Evolutionary conservation across 2,888 invertebrate species (phyloP).

Genomic region (Agrochola lychnidis): DNA sequence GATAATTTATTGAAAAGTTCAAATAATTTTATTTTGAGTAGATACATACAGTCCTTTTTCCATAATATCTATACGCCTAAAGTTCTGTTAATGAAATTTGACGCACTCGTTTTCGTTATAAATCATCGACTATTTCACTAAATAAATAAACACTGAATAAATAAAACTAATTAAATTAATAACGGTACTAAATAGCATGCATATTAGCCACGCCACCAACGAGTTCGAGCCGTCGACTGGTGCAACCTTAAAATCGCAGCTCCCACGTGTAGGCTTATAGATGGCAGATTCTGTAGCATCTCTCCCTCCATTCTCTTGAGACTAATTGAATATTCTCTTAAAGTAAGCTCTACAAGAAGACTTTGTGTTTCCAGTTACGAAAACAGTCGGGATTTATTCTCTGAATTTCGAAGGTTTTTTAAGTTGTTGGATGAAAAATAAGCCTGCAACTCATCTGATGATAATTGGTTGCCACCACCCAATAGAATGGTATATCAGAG

Average conservation of each 20-base stretch:
- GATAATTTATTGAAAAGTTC: no score
- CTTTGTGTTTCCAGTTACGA: neutral
- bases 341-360: neutral
- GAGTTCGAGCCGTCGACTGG: no score
- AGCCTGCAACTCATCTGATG: neutral
- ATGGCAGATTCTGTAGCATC: conserved; percentile 5
- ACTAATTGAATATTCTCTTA: conserved; percentile 10
- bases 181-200: no score
- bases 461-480: neutral
- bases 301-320: neutral
- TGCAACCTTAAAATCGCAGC: neutral
- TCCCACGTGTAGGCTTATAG: neutral
- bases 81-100: no score
- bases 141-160: no score
- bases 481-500: neutral
- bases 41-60: no score
- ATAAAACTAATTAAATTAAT: no score
- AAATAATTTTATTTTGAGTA: no score
- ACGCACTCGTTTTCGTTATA: no score
- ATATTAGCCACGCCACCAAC: no score
- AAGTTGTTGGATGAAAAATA: neutral
- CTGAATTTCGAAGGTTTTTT: neutral
- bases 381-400: neutral
- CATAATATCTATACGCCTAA: no score
- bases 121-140: no score